Evolutionary conservation across 1,140 invertebrate genomes (phyloP), one percentile per base, ranked within the genome.

Genomic region (Camponotus pennsylvanicus): DNA sequence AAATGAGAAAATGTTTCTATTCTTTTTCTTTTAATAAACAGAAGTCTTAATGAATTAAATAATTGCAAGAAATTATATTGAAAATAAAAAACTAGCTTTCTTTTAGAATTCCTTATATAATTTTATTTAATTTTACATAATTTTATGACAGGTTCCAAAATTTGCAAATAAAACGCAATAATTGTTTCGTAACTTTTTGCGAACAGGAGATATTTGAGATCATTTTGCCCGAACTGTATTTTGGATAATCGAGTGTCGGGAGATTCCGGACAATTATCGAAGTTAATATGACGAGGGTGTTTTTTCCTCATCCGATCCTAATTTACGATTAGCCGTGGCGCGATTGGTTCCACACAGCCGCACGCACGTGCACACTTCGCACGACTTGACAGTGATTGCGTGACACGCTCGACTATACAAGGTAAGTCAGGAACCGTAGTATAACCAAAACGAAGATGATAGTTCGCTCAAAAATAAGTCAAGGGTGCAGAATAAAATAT

Each of bases 371-470:
- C 85, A 80, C 77, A 52, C 89, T 94, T 95, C 93, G 91, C 93
- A 94, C 93, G 92, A 89, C 75, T 92, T n/a, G 84, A 75, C 93
- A 93, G 91, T 95, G 94, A 94, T 95, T 95, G 94, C 94, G 93
- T 95, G 94, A 94, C 93, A 88, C 85, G 85, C 27, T 87, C 45
- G 86, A 66, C 70, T 83, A 82, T 55, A 66, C 63, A 76, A 77
- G 45, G 0, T 49, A 18, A 52, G 15, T 52, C 13, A 8, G 15
- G 49, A 18, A 52, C 15, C 15, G 5, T 52, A 52, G 4, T 52
- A 6, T 0, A 49, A 49, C 15, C 49, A 15, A 18, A 52, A 49
- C 0, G 42, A 52, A 52, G 15, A 13, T 52, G 49, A 52, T 15
- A 27, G 27, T 18, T 52, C 45, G 45, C 1, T 7, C 45, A 49